Conservation (phyloP, 2,797 vertebrate genomes). For the Mormyrus hasselquistii region DNA sequence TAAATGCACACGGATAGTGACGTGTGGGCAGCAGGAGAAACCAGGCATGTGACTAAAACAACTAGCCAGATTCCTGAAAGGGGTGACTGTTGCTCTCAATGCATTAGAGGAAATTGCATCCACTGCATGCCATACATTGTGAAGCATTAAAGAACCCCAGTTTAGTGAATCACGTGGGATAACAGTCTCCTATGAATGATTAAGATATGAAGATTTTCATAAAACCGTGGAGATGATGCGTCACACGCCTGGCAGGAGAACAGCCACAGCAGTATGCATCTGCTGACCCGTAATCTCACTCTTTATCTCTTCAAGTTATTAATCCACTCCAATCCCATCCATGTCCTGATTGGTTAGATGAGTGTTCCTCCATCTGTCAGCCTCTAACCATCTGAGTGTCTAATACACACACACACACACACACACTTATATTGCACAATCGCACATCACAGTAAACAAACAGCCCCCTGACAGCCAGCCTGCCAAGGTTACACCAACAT, state of each 20-base stretch:
- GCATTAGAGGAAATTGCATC: not conserved
- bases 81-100: not conserved
- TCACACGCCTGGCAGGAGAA: not conserved
- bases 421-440: constrained; percentile 3
- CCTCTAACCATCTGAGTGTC: constrained; percentile 17
- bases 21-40: not conserved
- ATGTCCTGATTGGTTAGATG: constrained; percentile 28
- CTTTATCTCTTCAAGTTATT: constrained; percentile 38
- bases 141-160: not conserved
- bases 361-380: constrained; percentile 33
- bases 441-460: constrained; percentile 14
- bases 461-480: not conserved
- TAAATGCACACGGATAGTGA: not conserved
- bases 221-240: not conserved
- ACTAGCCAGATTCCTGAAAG: not conserved
- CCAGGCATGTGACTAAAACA: not conserved
- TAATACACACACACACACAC: constrained; percentile 13
- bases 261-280: not conserved
- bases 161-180: not conserved
- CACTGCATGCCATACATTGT: not conserved
- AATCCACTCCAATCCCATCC: constrained; percentile 37
- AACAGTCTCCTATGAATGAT: not conserved
- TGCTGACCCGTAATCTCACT: constrained; percentile 30
- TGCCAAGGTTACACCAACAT: constrained; percentile 16
- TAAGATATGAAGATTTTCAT: not conserved